These are phyloP conservation scores for Nothobranchius kuhntae DNA, from an alignment of 2,113 vertebrate genomes.

Conservation along the genomic window DNA sequence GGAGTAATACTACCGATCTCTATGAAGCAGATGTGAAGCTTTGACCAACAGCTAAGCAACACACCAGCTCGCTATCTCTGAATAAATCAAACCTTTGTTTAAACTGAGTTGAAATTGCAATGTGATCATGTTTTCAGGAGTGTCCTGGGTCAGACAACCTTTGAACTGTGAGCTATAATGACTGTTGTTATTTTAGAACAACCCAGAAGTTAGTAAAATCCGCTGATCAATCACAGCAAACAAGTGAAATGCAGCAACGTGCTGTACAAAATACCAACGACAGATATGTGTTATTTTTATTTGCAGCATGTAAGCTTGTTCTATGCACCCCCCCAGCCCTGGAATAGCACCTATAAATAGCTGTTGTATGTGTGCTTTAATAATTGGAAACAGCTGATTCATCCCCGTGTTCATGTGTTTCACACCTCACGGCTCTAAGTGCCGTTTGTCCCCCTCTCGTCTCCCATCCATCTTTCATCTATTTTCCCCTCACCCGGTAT, in stretches of 20 bases:
- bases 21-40: no score
- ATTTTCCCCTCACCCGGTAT: conserved; percentile 64
- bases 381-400: conserved; percentile 4
- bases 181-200: no score
- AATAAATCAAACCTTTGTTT: no score
- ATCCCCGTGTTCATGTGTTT: conserved; percentile 42
- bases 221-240: not conserved
- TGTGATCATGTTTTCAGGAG: no score
- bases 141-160: no score
- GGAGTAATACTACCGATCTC: no score
- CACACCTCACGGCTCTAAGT: conserved; percentile 44
- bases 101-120: no score
- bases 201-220: no score
- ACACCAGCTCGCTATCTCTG: no score
- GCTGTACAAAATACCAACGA: not conserved
- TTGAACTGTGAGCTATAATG: no score
- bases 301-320: not conserved
- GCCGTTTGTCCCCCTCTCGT: conserved; percentile 47
- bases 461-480: conserved; percentile 69
- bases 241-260: not conserved
- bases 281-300: not conserved
- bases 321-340: not conserved
- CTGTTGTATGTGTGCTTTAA: not conserved
- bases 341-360: no score
- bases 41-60: no score